Percentiles rank a stretch among this genome's conserved stretches.
phyloP scores from a whole-genome alignment of 2,797 vertebrate genomes.

The Darevskia nairensis region DNA sequence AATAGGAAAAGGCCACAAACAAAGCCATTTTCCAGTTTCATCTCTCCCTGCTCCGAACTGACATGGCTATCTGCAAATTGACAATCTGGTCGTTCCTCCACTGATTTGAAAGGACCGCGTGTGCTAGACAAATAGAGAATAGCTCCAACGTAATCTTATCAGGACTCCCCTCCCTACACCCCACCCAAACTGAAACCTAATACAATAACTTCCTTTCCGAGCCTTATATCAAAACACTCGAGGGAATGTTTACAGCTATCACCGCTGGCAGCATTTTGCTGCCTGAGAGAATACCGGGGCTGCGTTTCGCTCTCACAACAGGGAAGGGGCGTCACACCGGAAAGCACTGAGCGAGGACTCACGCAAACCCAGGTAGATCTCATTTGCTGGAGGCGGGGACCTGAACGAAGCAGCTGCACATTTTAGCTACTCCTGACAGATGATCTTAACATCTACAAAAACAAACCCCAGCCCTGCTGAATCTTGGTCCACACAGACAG shows the following conservation, averaged over 20 bases:
- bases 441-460: not conserved
- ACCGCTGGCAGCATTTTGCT: slow-evolving; percentile 1
- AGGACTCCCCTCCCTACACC: slow-evolving; percentile 42
- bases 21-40: not conserved
- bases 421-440: not conserved
- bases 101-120: slow-evolving; percentile 53
- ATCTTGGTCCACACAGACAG: not conserved
- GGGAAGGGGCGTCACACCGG: slow-evolving; percentile 41
- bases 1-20: not conserved
- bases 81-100: slow-evolving; percentile 37
- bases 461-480: not conserved
- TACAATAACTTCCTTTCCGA: slow-evolving; percentile 62
- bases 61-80: not conserved
- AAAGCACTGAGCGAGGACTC: too few relatives aligned
- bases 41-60: not conserved
- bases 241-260: slow-evolving; percentile 51
- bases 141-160: slow-evolving; percentile 56
- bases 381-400: not conserved
- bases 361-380: too few relatives aligned
- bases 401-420: not conserved
- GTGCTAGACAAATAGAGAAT: slow-evolving; percentile 61
- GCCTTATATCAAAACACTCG: slow-evolving; percentile 50
- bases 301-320: slow-evolving; percentile 36
- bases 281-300: slow-evolving; percentile 53
- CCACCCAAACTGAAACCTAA: slow-evolving; percentile 62